A percentile compares a stretch with the other conserved stretches of the same genome.
Conservation (phyloP, 2,113 vertebrate genomes). For the Ptilorrhoa leucosticta region DNA sequence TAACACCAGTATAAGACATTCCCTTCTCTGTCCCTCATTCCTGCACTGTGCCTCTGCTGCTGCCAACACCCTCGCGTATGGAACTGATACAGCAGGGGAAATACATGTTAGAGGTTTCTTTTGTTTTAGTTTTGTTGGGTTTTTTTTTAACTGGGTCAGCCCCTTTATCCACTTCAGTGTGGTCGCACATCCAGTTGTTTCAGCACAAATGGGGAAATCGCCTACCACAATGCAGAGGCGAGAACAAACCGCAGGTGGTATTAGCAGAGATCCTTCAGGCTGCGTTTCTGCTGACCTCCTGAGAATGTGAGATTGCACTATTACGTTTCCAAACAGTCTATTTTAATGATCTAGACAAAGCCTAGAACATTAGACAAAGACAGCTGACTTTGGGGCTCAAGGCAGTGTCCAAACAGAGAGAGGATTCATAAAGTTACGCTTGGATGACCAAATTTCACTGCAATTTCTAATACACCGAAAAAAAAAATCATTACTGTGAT, state of each 20-base stretch:
- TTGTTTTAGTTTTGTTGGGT: background rate
- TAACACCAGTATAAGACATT: rapidly evolving
- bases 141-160: background rate
- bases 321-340: background rate
- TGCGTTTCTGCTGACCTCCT: conserved; percentile 21
- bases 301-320: background rate
- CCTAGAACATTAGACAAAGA: background rate
- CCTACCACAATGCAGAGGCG: background rate
- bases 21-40: background rate
- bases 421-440: background rate
- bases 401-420: background rate
- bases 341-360: background rate
- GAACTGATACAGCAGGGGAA: background rate
- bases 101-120: background rate
- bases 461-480: background rate
- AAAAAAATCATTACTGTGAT: background rate
- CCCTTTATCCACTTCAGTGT: background rate
- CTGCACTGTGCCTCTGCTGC: background rate
- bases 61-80: background rate
- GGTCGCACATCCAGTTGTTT: background rate
- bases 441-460: background rate
- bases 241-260: conserved; percentile 8
- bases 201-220: background rate
- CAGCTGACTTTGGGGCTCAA: background rate
- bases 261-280: background rate